Conservation (phyloP, 2,888 invertebrate species). For the Drosophila algonquin region DNA sequence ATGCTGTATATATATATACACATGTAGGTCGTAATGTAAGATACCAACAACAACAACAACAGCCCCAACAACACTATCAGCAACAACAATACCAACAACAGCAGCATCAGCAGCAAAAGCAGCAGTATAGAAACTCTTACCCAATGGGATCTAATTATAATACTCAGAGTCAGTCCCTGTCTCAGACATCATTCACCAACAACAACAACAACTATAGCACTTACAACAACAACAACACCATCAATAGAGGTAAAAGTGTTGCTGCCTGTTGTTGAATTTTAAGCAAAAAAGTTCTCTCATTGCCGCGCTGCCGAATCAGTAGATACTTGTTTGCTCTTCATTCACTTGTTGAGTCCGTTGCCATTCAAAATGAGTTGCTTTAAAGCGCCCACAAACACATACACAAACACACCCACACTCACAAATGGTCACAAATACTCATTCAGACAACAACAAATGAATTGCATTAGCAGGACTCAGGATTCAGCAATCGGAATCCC, state of each 20-base stretch:
- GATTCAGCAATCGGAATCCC: not conserved
- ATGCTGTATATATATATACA: conserved; percentile 33
- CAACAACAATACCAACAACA: conserved; percentile 60
- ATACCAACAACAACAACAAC: conserved; percentile 68
- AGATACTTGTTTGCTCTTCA: conserved; percentile 12
- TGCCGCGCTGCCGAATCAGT: conserved; percentile 28
- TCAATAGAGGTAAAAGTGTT: conserved; percentile 71
- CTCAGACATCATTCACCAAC: conserved; percentile 51
- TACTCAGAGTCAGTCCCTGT: conserved; percentile 67
- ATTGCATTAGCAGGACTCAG: conserved; percentile 30
- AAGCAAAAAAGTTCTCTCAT: conserved; percentile 14
- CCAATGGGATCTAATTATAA: conserved; percentile 75
- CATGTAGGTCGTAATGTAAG: conserved; percentile 73
- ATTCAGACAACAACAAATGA: conserved; percentile 8
- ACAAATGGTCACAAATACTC: conserved; percentile 13
- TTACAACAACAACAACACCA: conserved; percentile 35
- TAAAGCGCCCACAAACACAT: conserved; percentile 16
- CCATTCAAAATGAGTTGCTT: conserved; percentile 27
- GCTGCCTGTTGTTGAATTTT: not conserved
- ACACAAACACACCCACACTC: not conserved
- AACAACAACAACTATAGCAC: conserved; percentile 48
- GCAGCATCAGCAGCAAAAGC: conserved; percentile 69
- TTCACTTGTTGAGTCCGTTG: conserved; percentile 38
- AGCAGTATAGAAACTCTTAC: conserved; percentile 81
- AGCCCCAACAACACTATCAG: conserved; percentile 45